Percentiles rank a stretch among this genome's conserved stretches.
phyloP scores from a whole-genome alignment of 2,797 vertebrate species.

The Falco berigora region DNA sequence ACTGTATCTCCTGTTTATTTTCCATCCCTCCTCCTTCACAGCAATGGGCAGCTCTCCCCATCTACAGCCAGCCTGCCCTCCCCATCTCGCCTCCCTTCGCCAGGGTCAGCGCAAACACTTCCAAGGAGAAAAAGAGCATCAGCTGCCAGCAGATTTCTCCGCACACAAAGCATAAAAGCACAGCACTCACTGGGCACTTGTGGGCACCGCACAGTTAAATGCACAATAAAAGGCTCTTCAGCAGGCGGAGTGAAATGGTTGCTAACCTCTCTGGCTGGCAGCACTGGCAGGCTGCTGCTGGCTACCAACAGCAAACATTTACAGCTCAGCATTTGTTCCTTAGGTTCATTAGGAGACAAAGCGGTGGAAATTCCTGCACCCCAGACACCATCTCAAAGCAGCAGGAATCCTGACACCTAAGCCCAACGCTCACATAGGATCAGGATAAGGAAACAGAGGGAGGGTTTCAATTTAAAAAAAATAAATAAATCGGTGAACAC shows the following conservation, averaged over 20 bases:
- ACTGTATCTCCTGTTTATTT: background rate
- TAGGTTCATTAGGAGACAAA: conserved; percentile 1
- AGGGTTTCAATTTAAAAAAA: background rate
- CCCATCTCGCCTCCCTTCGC: background rate
- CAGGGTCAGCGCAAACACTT: background rate
- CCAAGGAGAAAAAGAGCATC: background rate
- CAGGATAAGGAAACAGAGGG: background rate
- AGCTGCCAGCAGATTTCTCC: background rate
- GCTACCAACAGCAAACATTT: background rate
- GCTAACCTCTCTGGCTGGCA: background rate
- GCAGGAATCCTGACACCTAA: background rate
- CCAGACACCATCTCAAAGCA: background rate
- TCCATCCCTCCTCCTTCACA: background rate
- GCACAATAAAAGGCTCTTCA: background rate
- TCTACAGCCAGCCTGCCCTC: background rate
- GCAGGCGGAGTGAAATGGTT: background rate
- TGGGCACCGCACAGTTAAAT: background rate
- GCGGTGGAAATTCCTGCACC: background rate
- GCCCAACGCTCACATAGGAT: background rate
- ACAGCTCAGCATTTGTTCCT: background rate
- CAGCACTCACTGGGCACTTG: background rate
- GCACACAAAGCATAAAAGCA: background rate
- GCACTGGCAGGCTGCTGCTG: background rate
- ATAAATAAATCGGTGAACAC: background rate
- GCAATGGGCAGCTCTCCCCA: background rate